These are phyloP conservation scores for Contarinia nasturtii DNA, from an alignment of 1,140 invertebrate species.

Conservation along the genomic window DNA sequence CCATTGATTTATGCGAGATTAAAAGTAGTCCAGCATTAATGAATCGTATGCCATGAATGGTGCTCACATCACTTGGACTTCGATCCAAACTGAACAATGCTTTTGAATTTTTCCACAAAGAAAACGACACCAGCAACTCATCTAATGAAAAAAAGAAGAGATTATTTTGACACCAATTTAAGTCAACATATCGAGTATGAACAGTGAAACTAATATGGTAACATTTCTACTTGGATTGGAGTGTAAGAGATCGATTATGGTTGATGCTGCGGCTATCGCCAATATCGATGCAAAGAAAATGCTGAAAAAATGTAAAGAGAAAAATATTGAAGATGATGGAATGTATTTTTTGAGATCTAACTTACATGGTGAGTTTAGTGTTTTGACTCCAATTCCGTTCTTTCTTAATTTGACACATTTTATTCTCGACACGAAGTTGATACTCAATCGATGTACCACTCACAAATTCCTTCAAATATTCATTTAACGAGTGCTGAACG, in stretches of 20 bases:
- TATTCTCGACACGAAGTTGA: slow-evolving; percentile 30
- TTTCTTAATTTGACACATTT: slow-evolving; percentile 35
- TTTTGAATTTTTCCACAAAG: slow-evolving; percentile 34
- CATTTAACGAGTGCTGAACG: slow-evolving; percentile 30
- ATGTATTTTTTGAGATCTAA: no score
- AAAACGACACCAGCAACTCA: slow-evolving; percentile 34
- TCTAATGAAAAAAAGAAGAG: slow-evolving; percentile 23
- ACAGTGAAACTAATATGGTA: background rate
- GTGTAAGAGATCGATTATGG: slow-evolving; percentile 14
- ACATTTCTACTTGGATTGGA: background rate
- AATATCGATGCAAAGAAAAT: slow-evolving; percentile 21
- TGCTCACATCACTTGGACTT: slow-evolving; percentile 29
- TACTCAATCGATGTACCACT: slow-evolving; percentile 27
- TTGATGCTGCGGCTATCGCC: slow-evolving; percentile 16
- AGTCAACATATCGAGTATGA: no score
- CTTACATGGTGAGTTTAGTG: slow-evolving; percentile 30
- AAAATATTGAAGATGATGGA: no score
- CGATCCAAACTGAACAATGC: slow-evolving; percentile 31
- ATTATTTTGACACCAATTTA: no score
- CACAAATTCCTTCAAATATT: slow-evolving; percentile 25
- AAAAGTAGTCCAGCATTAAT: slow-evolving; percentile 39
- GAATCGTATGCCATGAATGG: slow-evolving; percentile 38
- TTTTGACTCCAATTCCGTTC: slow-evolving; percentile 14
- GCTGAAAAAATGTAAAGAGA: slow-evolving; percentile 9
- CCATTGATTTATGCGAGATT: slow-evolving; percentile 43